These are phyloP conservation scores for Merops nubicus DNA, from an alignment of 2,113 vertebrate genomes.

Conservation along the genomic window DNA sequence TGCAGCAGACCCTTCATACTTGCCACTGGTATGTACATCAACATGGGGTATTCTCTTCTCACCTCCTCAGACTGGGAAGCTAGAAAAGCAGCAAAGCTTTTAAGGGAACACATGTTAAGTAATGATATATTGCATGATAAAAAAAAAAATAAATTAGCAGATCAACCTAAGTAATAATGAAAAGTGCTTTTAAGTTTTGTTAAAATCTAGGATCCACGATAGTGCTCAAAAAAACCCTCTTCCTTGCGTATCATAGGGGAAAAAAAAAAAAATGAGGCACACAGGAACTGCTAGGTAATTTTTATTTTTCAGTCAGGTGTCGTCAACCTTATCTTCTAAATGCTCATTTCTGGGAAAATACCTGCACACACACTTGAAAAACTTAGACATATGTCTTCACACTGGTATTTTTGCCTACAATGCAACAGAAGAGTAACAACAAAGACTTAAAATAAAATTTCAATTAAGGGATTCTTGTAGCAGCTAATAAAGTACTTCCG, in stretches of 20 bases:
- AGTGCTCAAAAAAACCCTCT: accelerated
- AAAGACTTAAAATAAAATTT: background rate
- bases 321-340: background rate
- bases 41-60: background rate
- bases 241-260: background rate
- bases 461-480: background rate
- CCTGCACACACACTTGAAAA: background rate
- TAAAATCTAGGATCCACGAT: background rate
- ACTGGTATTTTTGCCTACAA: background rate
- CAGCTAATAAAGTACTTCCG: background rate
- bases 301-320: background rate
- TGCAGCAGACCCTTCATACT: background rate
- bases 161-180: background rate
- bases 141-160: background rate
- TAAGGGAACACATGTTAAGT: background rate
- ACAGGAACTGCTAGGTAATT: background rate
- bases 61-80: background rate
- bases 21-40: background rate
- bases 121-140: background rate
- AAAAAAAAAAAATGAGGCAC: background rate
- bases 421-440: no score
- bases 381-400: background rate
- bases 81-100: background rate
- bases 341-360: background rate
- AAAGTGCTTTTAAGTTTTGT: background rate